phyloP scores from a whole-genome alignment of 2,113 vertebrate species.

The Melanocharis versteri region DNA sequence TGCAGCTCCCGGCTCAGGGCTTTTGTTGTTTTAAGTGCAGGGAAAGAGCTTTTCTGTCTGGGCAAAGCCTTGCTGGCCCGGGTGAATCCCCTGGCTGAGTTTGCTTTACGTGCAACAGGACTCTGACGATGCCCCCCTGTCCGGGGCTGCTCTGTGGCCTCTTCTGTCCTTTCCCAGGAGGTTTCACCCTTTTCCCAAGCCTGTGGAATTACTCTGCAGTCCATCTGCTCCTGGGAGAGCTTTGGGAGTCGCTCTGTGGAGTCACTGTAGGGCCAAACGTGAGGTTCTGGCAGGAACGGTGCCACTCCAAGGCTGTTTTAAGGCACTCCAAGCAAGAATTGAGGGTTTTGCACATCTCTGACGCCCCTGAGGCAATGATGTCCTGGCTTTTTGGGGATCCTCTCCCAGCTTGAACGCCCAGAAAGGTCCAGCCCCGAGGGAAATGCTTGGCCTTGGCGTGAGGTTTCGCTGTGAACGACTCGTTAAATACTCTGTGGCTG shows the following conservation, averaged over 20 bases:
- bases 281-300: accelerated
- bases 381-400: neutral
- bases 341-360: accelerated
- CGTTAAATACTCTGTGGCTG: neutral
- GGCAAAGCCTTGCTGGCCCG: accelerated
- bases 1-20: neutral
- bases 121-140: accelerated
- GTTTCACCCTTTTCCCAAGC: neutral
- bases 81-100: neutral
- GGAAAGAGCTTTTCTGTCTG: neutral
- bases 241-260: neutral
- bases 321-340: accelerated
- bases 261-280: neutral
- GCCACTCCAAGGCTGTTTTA: neutral
- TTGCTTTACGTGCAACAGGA: neutral
- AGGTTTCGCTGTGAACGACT: neutral
- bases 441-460: neutral
- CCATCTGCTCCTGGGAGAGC: neutral
- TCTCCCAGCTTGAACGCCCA: neutral
- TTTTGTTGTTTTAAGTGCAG: neutral
- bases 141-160: accelerated
- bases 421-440: neutral
- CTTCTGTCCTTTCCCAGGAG: neutral
- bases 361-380: accelerated
- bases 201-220: accelerated